These are phyloP conservation scores for Motacilla tschutschensis DNA, from an alignment of 2,113 vertebrate species.

Conservation along the genomic window DNA sequence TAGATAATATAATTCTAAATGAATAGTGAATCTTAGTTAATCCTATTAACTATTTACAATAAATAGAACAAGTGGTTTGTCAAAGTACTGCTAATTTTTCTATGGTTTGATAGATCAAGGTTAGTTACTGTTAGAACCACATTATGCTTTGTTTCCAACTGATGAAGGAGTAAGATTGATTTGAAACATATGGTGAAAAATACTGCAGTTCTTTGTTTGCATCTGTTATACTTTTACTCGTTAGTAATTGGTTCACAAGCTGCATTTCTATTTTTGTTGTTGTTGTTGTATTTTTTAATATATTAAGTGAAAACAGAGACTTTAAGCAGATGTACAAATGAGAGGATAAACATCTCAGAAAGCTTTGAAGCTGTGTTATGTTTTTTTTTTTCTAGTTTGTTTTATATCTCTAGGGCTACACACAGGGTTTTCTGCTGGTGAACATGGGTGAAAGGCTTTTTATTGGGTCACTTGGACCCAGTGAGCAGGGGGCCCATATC, in stretches of 20 bases:
- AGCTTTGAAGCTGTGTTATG: slow-evolving; percentile 41
- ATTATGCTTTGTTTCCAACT: slow-evolving; percentile 63
- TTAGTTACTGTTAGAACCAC: slow-evolving; percentile 43
- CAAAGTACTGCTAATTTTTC: slow-evolving; percentile 31
- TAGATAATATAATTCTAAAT: slow-evolving; percentile 1
- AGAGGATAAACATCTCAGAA: slow-evolving; percentile 65
- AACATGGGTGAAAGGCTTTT: not conserved
- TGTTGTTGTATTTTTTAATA: slow-evolving; percentile 29
- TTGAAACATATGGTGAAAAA: slow-evolving; percentile 70
- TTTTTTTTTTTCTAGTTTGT: slow-evolving; percentile 52
- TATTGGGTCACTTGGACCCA: not conserved
- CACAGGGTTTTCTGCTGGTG: slow-evolving; percentile 16
- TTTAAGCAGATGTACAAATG: slow-evolving; percentile 58
- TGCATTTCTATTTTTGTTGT: slow-evolving; percentile 15
- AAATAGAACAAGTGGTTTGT: slow-evolving; percentile 22
- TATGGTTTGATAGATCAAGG: slow-evolving; percentile 48
- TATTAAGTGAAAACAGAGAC: slow-evolving; percentile 65
- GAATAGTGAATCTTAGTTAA: not conserved
- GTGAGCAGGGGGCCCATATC: not conserved
- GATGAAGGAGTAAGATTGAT: slow-evolving; percentile 67
- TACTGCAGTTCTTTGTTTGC: slow-evolving; percentile 53
- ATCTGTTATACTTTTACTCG: slow-evolving; percentile 57
- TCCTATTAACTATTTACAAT: not conserved
- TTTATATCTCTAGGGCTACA: slow-evolving; percentile 55
- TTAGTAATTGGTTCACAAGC: slow-evolving; percentile 70